phyloP scores from a whole-genome alignment of 2,797 vertebrate genomes.

The Neomorphus geoffroyi region DNA sequence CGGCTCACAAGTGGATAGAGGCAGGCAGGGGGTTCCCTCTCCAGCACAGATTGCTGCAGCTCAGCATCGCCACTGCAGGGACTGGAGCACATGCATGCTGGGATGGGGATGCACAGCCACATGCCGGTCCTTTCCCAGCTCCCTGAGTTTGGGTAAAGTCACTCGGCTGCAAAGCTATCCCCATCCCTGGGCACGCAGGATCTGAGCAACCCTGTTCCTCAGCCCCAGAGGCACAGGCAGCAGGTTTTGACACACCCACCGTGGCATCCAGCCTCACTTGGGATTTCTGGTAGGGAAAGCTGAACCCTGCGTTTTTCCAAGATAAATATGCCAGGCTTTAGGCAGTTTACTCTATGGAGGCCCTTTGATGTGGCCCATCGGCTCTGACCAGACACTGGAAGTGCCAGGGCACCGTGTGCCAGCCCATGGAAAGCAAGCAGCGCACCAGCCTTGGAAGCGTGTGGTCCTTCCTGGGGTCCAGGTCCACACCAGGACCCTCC shows the following conservation, averaged over 20 bases:
- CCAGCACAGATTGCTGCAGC: neutral
- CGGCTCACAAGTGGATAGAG: neutral
- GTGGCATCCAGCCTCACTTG: neutral
- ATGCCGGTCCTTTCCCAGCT: rapidly evolving
- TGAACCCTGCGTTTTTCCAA: neutral
- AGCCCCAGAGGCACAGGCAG: neutral
- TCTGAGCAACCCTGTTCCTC: rapidly evolving
- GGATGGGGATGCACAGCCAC: neutral
- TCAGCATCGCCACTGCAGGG: neutral
- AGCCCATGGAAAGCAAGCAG: neutral
- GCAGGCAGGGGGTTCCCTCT: neutral
- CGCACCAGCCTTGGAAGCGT: rapidly evolving
- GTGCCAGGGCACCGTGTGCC: rapidly evolving
- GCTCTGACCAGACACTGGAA: neutral
- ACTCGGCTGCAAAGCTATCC: neutral
- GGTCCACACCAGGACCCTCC: rapidly evolving
- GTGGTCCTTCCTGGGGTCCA: rapidly evolving
- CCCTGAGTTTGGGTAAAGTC: neutral
- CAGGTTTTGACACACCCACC: neutral
- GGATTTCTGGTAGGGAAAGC: neutral
- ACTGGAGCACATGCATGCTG: rapidly evolving
- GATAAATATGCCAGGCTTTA: neutral
- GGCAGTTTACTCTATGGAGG: neutral
- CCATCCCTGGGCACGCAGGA: neutral
- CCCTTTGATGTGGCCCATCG: neutral